These are phyloP conservation scores for Trinectes maculatus DNA, from an alignment of 2,113 vertebrate species.

Conservation along the genomic window DNA sequence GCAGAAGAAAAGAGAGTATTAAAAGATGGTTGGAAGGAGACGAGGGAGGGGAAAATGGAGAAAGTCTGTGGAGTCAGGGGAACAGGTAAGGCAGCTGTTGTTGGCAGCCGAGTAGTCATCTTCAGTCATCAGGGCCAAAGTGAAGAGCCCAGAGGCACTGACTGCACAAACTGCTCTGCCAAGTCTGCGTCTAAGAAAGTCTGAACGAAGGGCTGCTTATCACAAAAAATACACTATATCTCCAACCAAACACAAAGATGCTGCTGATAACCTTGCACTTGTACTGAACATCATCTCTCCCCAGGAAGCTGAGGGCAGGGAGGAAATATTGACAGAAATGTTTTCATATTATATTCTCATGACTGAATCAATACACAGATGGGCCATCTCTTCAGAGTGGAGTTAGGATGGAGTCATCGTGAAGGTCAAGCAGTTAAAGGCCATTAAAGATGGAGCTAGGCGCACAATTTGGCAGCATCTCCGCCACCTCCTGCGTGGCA, in stretches of 20 bases:
- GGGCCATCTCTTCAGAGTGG: slow-evolving; percentile 64
- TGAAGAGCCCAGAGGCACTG: slow-evolving; percentile 69
- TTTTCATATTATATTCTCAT: slow-evolving; percentile 80
- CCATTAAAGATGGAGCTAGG: slow-evolving; percentile 72
- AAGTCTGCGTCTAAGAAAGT: slow-evolving; percentile 61
- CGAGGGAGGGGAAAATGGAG: slow-evolving; percentile 32
- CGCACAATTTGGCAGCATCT: slow-evolving; percentile 63
- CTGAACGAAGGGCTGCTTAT: slow-evolving; percentile 68
- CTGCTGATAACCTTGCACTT: slow-evolving; percentile 71
- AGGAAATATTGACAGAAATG: slow-evolving; percentile 76
- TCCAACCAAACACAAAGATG: slow-evolving; percentile 64
- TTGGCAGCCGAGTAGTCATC: slow-evolving; percentile 72
- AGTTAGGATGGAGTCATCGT: slow-evolving; percentile 68
- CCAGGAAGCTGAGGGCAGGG: slow-evolving; percentile 58
- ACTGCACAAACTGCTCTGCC: slow-evolving; percentile 59
- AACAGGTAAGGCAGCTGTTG: slow-evolving; percentile 66
- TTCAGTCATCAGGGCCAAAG: slow-evolving; percentile 71
- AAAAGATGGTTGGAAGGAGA: slow-evolving; percentile 20
- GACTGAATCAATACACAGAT: slow-evolving; percentile 79
- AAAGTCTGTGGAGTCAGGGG: slow-evolving; percentile 58
- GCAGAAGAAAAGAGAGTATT: slow-evolving; percentile 26
- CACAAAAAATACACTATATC: slow-evolving; percentile 48
- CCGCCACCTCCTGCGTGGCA: slow-evolving; percentile 59
- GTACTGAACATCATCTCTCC: slow-evolving; percentile 68
- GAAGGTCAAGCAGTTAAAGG: slow-evolving; percentile 79